Conservation (phyloP, 2,113 vertebrate species). For the Reinhardtius hippoglossoides region DNA sequence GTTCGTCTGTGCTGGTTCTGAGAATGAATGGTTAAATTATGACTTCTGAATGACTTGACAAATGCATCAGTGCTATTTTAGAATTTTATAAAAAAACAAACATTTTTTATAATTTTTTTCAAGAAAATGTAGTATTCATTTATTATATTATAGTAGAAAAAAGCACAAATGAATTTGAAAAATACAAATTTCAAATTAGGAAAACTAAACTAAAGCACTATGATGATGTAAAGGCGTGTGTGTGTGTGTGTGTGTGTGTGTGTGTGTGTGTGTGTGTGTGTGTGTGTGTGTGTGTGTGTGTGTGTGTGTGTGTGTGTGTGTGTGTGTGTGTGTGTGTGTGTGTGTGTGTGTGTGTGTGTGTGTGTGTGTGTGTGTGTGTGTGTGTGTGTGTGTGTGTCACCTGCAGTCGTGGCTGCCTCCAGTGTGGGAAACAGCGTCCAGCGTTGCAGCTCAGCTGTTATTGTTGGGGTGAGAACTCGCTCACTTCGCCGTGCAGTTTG, state of each 20-base stretch:
- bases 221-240: too few relatives aligned
- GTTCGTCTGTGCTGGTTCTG: background rate
- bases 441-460: slow-evolving; percentile 82
- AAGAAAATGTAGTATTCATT: background rate
- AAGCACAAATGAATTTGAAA: background rate
- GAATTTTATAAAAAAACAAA: background rate
- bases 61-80: background rate
- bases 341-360: slow-evolving; percentile 6
- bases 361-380: slow-evolving; percentile 5
- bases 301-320: background rate
- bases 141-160: too few relatives aligned
- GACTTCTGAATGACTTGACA: background rate
- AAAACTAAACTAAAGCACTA: too few relatives aligned
- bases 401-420: slow-evolving; percentile 71
- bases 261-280: background rate
- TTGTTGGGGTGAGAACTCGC: slow-evolving; percentile 83
- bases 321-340: slow-evolving; percentile 29
- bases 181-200: background rate
- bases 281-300: too few relatives aligned
- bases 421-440: slow-evolving; percentile 84
- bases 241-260: too few relatives aligned
- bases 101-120: background rate
- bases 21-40: background rate
- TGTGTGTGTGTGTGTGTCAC: slow-evolving; percentile 60
- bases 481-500: slow-evolving; percentile 80